Evolutionary conservation across 2,888 invertebrate genomes (phyloP), one percentile per base, ranked within the genome.

Genomic region (Unio delphinus): DNA sequence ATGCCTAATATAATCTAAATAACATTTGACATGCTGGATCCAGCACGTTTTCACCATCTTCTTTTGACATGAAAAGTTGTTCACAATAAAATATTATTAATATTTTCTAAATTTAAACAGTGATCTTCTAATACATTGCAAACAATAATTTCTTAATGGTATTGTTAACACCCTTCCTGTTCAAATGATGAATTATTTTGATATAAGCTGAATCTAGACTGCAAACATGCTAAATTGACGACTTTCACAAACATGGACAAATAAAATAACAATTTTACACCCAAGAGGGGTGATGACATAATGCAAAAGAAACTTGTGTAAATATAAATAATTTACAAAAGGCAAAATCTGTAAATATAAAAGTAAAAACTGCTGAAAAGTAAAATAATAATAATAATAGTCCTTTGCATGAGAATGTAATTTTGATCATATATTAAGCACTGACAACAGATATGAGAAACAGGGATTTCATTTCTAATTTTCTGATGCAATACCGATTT

Each of bases 331-430:
- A 70, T 64, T 45, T 45, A 45, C 45, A 45, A 45, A 70, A 70
- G 69, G 65, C 61, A 66, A 56, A 55, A 60, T 60, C 15, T 62
- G 67, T 67, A 65, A 66, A 73, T 70, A 70, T 62, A 55, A 68
- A 65, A 70, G 62, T 62, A 55, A 69, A 69, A 69, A 73, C 64
- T 67, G 73, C 73, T 73, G 73, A 65, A 73, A 73, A 64, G 45
- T 45, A 73, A 70, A 70, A 70, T 56, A 67, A 62, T 26, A 61
- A 69, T 28, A 57, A 63, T 57, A 55, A 26, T 68, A 63, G 28
- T 56, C 20, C 1, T 28, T 28, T 56, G 56, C 57, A 64, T 30
- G 56, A 64, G 57, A 23, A 23, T 58, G 15, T 3, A 55, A 55
- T 3, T 64, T n/a, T n/a, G 28, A 64, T 64, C 56, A 56, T 64